phyloP scores from a whole-genome alignment of 2,888 invertebrate species.

The Orthosia incerta region DNA sequence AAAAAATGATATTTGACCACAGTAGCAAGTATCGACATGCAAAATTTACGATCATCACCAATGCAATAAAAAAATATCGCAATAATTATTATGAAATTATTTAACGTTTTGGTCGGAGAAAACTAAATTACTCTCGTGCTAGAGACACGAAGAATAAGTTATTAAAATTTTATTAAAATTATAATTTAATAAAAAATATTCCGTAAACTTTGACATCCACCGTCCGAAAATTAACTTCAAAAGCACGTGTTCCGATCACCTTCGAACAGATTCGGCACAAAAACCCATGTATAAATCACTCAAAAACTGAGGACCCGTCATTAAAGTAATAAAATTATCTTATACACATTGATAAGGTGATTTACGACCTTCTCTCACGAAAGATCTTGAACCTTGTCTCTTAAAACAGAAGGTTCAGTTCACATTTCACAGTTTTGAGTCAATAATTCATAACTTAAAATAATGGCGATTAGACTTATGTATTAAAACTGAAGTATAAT shows the following conservation, averaged over 20 bases:
- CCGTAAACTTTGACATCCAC: slow-evolving; percentile 53
- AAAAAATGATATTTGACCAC: too few species aligned
- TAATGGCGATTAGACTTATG: slow-evolving; percentile 67
- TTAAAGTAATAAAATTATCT: slow-evolving; percentile 71
- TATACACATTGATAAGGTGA: slow-evolving; percentile 59
- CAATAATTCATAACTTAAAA: slow-evolving; percentile 64
- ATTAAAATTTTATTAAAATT: not conserved
- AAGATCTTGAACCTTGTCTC: slow-evolving; percentile 29
- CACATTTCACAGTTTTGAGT: not conserved
- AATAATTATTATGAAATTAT: too few species aligned
- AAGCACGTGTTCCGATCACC: slow-evolving; percentile 64
- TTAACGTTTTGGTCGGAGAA: too few species aligned
- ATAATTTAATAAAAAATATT: not conserved
- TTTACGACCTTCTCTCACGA: slow-evolving; percentile 51
- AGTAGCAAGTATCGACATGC: too few species aligned
- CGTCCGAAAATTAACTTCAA: slow-evolving; percentile 54
- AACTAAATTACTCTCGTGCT: too few species aligned
- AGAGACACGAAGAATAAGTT: too few species aligned
- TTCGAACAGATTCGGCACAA: slow-evolving; percentile 58
- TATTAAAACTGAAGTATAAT: slow-evolving; percentile 64
- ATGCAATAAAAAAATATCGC: too few species aligned
- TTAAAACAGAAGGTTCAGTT: not conserved
- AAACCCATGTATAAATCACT: slow-evolving; percentile 66
- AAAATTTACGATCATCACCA: too few species aligned
- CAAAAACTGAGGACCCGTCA: slow-evolving; percentile 64